phyloP scores from a whole-genome alignment of 2,113 vertebrate species.

The Ondatra zibethicus region DNA sequence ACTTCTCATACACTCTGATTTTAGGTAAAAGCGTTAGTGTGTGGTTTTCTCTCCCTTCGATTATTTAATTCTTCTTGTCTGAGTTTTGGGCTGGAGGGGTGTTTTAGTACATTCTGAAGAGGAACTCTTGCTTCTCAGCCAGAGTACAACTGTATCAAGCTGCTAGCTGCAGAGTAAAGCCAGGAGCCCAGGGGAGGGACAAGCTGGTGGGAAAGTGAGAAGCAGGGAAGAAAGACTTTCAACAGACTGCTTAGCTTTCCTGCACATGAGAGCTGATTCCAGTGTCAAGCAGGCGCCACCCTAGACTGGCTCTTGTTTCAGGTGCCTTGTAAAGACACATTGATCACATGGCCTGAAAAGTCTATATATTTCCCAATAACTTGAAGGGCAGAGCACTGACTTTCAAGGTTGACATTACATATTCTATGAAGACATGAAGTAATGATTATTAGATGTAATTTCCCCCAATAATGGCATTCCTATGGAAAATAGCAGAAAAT shows the following conservation, averaged over 20 bases:
- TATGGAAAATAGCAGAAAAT: neutral
- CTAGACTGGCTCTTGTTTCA: neutral
- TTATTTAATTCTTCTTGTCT: conserved; percentile 47
- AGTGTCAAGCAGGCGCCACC: neutral
- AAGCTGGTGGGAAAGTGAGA: neutral
- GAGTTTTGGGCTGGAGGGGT: neutral
- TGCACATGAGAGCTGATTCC: neutral
- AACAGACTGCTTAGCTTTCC: neutral
- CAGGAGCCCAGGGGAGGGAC: neutral
- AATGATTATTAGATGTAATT: neutral
- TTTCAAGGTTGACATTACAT: neutral
- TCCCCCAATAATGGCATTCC: neutral
- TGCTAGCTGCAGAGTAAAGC: neutral
- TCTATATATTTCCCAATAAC: neutral
- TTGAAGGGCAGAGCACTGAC: neutral
- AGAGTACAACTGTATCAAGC: neutral
- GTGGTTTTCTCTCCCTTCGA: neutral
- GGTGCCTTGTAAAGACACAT: neutral
- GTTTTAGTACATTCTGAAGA: conserved; percentile 15
- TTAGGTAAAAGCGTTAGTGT: neutral
- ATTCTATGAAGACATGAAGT: neutral
- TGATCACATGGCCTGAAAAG: neutral
- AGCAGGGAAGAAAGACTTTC: neutral
- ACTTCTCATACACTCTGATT: neutral
- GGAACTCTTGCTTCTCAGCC: neutral